These are phyloP conservation scores for Micropoecilia bifurca DNA, from an alignment of 2,797 vertebrate species.

Conservation along the genomic window DNA sequence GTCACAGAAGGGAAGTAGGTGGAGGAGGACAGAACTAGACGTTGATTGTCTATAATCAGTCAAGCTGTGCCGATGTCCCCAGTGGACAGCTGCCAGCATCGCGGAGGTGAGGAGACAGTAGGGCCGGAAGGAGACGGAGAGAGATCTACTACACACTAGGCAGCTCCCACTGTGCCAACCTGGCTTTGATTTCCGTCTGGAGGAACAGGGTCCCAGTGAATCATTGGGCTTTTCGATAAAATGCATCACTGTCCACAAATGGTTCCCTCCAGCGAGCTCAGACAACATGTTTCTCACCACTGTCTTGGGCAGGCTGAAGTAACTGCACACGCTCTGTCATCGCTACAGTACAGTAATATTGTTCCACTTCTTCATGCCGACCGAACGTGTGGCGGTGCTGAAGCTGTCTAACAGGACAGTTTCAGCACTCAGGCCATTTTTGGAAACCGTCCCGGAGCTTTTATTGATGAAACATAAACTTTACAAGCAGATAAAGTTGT, in stretches of 20 bases:
- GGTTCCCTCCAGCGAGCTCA: constrained; percentile 34
- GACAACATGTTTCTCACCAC: constrained; percentile 58
- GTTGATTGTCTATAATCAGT: constrained; percentile 40
- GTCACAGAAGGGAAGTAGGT: constrained; percentile 28
- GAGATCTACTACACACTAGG: constrained; percentile 51
- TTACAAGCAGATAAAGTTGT: neutral
- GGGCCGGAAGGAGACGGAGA: constrained; percentile 24
- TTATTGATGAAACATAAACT: neutral
- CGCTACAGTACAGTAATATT: neutral
- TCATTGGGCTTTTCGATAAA: constrained; percentile 66
- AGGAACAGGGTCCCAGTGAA: constrained; percentile 64
- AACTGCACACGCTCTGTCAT: neutral
- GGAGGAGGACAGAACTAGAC: constrained; percentile 33
- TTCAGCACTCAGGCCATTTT: neutral
- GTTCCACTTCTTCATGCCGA: neutral
- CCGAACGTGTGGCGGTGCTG: neutral
- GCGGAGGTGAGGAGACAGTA: constrained; percentile 45
- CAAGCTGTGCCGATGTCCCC: constrained; percentile 31
- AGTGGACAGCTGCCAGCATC: constrained; percentile 46
- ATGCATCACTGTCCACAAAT: constrained; percentile 49
- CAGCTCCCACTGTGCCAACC: constrained; percentile 47
- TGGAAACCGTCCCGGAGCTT: neutral
- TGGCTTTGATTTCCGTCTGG: constrained; percentile 63
- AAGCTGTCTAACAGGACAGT: neutral
- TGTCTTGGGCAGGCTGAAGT: constrained; percentile 22